Base-by-base conservation (phyloP, 2,888 invertebrate species). In the Parasteatoda lunata region DNA sequence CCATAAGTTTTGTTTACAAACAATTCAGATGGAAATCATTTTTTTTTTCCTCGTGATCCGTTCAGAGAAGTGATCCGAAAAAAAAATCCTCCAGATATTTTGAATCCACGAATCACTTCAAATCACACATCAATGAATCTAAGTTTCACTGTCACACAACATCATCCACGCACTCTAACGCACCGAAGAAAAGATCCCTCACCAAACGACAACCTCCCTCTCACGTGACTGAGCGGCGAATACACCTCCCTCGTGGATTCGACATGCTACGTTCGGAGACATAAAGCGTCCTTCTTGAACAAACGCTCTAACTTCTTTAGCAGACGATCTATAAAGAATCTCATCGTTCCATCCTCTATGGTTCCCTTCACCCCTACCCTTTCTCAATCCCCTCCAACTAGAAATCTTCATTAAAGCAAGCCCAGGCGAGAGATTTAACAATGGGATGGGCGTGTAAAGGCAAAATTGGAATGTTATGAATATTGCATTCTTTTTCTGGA, bases 271-370 rank as follows among this genome's bases (percentile, higher is more conserved):
- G 59, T 59, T 59, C n/a, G 59, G 59, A n/a, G 8, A 9, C 11
- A n/a, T 9, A 1, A 4, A 59, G 59, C n/a, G 59, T 30, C 30
- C 30, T 30, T 30, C 30, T 30, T 30, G 30, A 30, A 59, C 4
- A n/a, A 59, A 59, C 59, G 59, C 69, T 52, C 30, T 30, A 52
- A n/a, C 49, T 13, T 68, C 52, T 49, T 70, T 15, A 15, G n/a
- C 76, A 51, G 52, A 52, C 75, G 79, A 76, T 85, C 76, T 76
- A 66, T 80, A 76, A 69, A 54, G 66, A 71, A 45, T 75, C 75
- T 77, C 68, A 13, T 51, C 64, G 65, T n/a, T 47, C 69, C 78
- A 30, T 47, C 59, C 8, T 5, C 45, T 30, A 30, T 30, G 30
- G 30, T 30, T 30, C 30, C 30, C 30, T n/a, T 9, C 65, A 6